phyloP scores from a whole-genome alignment of 2,888 invertebrate species.

The Cryptus viduatorius region DNA sequence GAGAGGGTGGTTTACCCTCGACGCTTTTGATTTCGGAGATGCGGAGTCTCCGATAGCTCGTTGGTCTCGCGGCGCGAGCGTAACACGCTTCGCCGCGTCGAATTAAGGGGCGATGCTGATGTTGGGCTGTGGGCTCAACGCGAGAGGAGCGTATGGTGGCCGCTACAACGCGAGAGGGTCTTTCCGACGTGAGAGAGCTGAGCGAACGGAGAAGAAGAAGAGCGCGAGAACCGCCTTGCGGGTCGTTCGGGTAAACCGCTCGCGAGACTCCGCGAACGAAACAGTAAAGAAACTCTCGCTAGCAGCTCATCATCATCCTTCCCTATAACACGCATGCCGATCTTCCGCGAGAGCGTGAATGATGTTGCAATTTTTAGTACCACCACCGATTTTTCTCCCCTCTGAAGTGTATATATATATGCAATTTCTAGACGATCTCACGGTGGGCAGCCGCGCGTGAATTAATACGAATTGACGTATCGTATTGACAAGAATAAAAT shows the following conservation, averaged over 20 bases:
- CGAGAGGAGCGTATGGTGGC: slow-evolving; percentile 44
- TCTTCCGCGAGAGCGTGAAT: slow-evolving; percentile 28
- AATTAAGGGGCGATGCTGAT: slow-evolving; percentile 77
- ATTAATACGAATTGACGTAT: slow-evolving; percentile 31
- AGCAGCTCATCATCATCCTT: slow-evolving; percentile 16
- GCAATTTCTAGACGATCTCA: slow-evolving; percentile 7
- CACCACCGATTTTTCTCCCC: slow-evolving; percentile 21
- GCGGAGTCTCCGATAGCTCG: slow-evolving; percentile 72
- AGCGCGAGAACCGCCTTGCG: slow-evolving; percentile 42
- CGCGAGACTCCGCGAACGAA: slow-evolving; percentile 10
- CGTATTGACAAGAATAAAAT: background rate
- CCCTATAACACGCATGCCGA: slow-evolving; percentile 10
- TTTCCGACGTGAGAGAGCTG: slow-evolving; percentile 20
- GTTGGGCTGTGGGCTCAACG: slow-evolving; percentile 38
- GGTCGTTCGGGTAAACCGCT: slow-evolving; percentile 33
- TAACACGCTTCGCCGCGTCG: slow-evolving; percentile 81
- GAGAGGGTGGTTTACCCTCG: slow-evolving; percentile 75
- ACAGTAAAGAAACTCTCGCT: slow-evolving; percentile 7
- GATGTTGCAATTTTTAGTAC: slow-evolving; percentile 30
- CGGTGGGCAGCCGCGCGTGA: slow-evolving; percentile 18
- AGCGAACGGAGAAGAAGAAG: background rate
- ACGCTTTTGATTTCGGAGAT: slow-evolving; percentile 80
- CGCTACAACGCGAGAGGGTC: slow-evolving; percentile 15
- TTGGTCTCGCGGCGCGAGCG: slow-evolving; percentile 35
- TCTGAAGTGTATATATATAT: background rate